Evolutionary conservation across 2,888 invertebrate genomes (phyloP).

Genomic region (Aphidius colemani): DNA sequence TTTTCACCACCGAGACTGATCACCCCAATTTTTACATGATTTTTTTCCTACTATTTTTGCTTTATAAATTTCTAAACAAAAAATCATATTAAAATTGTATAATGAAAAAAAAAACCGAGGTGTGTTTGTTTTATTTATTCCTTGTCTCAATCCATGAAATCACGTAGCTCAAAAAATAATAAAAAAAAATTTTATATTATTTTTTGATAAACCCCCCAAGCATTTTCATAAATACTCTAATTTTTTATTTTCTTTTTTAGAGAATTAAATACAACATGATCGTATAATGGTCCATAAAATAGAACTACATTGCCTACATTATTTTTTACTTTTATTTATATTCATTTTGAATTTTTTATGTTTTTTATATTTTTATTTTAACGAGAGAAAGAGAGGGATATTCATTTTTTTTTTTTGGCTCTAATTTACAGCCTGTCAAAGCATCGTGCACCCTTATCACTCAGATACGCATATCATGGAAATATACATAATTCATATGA

Average conservation of each 20-base stretch:
- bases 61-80: background rate
- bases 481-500: slow-evolving; percentile 57
- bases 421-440: slow-evolving; percentile 58
- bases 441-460: slow-evolving; percentile 52
- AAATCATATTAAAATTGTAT: background rate
- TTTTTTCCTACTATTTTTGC: background rate
- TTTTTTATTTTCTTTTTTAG: no score
- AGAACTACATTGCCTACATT: slow-evolving; percentile 15
- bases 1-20: slow-evolving; percentile 6
- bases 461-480: slow-evolving; percentile 57
- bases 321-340: slow-evolving; percentile 3
- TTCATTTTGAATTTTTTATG: slow-evolving; percentile 11
- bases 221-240: background rate
- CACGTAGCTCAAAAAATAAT: background rate
- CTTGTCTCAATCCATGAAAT: background rate
- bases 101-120: background rate
- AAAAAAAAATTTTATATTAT: background rate
- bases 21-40: background rate
- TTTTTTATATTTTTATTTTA: slow-evolving; percentile 15
- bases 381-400: slow-evolving; percentile 20
- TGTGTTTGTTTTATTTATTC: background rate
- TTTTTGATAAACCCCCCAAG: background rate
- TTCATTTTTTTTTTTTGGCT: slow-evolving; percentile 35
- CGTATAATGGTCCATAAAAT: slow-evolving; percentile 26
- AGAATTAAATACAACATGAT: slow-evolving; percentile 18